Percentiles rank a stretch among this genome's conserved stretches.
These are phyloP conservation scores for Drosophila bunnanda DNA, from an alignment of 2,888 invertebrate species.

Conservation along the genomic window DNA sequence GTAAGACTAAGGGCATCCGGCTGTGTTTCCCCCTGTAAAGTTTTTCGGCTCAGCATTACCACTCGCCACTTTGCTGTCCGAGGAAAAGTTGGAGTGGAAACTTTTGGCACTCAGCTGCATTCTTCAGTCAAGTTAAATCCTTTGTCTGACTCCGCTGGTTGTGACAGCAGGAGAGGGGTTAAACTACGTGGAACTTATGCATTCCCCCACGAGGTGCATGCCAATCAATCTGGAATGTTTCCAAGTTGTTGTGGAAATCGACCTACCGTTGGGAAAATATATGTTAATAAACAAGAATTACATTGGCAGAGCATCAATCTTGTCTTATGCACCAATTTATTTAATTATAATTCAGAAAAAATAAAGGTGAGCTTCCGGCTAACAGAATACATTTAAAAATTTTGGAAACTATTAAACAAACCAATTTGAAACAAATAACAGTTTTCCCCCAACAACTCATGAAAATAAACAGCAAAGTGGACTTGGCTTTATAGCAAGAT, in stretches of 20 bases:
- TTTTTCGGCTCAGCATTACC: constrained; percentile 6
- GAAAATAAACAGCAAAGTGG: not conserved
- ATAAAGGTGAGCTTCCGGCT: not conserved
- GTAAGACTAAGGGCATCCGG: not conserved
- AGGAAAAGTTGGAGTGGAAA: constrained; percentile 36
- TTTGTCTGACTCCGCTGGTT: constrained; percentile 22
- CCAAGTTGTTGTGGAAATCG: not conserved
- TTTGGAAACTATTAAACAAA: too few species aligned
- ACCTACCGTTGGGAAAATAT: not conserved
- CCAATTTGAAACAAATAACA: too few species aligned
- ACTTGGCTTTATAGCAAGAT: not conserved
- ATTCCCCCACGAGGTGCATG: constrained; percentile 9
- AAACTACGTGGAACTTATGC: constrained; percentile 16
- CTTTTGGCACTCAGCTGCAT: constrained; percentile 50
- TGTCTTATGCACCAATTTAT: not conserved
- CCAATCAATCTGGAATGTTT: constrained; percentile 21
- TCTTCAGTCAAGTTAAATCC: constrained; percentile 24
- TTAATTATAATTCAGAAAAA: not conserved
- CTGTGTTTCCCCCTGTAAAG: not conserved
- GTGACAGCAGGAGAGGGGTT: constrained; percentile 5
- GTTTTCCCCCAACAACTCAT: not conserved
- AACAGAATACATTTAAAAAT: not conserved
- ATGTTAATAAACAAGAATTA: not conserved
- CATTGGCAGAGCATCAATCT: not conserved
- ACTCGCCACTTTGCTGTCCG: constrained; percentile 24